Base-by-base conservation (phyloP, 2,113 vertebrate genomes). In the Anser cygnoides region DNA sequence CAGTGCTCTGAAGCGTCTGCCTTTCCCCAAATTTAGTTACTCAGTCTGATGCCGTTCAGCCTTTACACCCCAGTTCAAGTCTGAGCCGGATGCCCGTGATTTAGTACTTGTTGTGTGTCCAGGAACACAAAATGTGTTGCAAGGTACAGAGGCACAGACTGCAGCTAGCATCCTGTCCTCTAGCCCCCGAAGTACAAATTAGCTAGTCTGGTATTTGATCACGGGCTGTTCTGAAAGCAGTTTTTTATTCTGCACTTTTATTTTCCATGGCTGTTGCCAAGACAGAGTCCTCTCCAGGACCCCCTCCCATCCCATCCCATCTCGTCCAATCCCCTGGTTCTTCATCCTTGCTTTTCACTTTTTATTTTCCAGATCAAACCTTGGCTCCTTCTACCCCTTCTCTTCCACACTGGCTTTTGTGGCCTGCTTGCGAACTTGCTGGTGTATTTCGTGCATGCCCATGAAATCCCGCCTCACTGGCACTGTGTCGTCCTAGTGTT, bases 191-290 rank as follows among this genome's bases (percentile, higher is more conserved):
- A 98, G 97, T 94, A 97, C 96, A 95, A 97, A 98, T 97, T 98
- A 98, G 91, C 93, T 96, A 90, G 91, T 90, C 96, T 98, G 98
- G 98, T 97, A 96, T 94, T 95, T 93, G 84, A 96, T 97, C 96
- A 96, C 6, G 87, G 94, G 87, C 96, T 93, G 97, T 94, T 98
- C 96, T 97, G 95, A 96, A 83, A 91, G 94, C 93, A 92, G 82
- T 84, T 95, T 96, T 96, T 98, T 96, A 97, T 96, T 97, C 97
- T 96, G 93, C 92, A 97, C 96, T 98, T 98, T 97, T 96, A 97
- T 98, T 98, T 98, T 98, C 98, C 98, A 97, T 10, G 89, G 85
- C 84, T 93, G 71, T 91, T 97, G 98, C 98, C 98, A 98, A 98
- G 94, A 86, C 92, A 92, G 91, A 98, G 97, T 96, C 96, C 96